A percentile compares a stretch with the other conserved stretches of the same genome.
Evolutionary conservation across 1,140 invertebrate genomes (phyloP).

Genomic region (Cataglyphis hispanica): DNA sequence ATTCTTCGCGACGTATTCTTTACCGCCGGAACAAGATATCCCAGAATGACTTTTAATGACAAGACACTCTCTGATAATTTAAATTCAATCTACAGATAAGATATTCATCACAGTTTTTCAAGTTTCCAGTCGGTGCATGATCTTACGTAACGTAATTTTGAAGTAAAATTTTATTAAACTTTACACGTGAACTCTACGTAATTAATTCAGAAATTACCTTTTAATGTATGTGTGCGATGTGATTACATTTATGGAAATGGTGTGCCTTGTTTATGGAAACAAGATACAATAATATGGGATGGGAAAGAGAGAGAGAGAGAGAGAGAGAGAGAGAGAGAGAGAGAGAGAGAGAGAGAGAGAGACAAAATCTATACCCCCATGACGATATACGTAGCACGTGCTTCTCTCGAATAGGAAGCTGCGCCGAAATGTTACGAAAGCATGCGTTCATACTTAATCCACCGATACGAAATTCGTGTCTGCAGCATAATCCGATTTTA

Average conservation of each 20-base stretch:
- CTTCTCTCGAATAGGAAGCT: background rate
- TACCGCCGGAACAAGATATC: constrained; percentile 2
- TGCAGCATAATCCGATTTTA: constrained; percentile 31
- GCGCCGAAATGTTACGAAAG: constrained; percentile 7
- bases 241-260: background rate
- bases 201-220: background rate
- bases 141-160: background rate
- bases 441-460: background rate
- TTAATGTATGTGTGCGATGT: background rate
- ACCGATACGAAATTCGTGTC: background rate
- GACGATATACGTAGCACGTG: background rate
- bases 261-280: background rate
- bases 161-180: background rate
- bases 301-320: too few relatives aligned
- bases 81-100: background rate
- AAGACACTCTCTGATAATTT: background rate
- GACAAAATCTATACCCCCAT: background rate
- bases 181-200: background rate
- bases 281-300: background rate
- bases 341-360: too few relatives aligned
- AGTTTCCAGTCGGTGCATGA: background rate
- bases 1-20: background rate
- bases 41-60: background rate
- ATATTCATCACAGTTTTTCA: background rate
- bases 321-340: too few relatives aligned